Evolutionary conservation across 2,113 vertebrate genomes (phyloP), one percentile per base, ranked within the genome.

Genomic region (Scartelaos histophorus): DNA sequence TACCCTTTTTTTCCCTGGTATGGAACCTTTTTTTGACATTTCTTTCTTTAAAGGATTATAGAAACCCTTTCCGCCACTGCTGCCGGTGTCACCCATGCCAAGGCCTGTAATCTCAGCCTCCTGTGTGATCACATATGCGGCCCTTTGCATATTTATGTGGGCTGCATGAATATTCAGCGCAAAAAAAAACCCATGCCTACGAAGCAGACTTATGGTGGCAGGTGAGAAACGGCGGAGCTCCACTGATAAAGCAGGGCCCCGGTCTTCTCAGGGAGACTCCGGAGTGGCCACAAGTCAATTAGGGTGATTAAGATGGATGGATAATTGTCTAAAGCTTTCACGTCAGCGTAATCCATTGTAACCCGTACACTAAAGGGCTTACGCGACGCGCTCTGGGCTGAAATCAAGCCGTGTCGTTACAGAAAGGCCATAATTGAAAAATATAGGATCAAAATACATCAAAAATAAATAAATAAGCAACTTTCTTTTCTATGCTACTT

Each of bases 241-340:
- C 35, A 19, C 43, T 25, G 13, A 13, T 47, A 61, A 76, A 12
- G 25, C 46, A 67, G 17, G 17, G 49, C 67, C 72, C 24, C 57
- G 10, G 21, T 70, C 71, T 78, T 78, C 83, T 84, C 80, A 67
- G 70, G 67, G 21, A 34, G 66, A 71, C 73, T 73, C 38, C 56
- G 64, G 75, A 65, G 56, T 65, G 72, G 72, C 80, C 71, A 75
- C 4, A 47, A 77, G 77, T 84, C 77, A 82, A 82, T 87, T 85
- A 67, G 17, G 67, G 68, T 78, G 79, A 83, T 86, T 76, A 80
- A 80, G 79, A 89, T 81, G 73, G 79, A 82, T 73, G 79, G 79
- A 85, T 84, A 76, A 82, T 82, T 80, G 34, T 83, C 74, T 66
- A 80, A 83, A 67, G 66, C 83, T 74, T 78, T 85, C 74, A 78